phyloP scores from a whole-genome alignment of 2,113 vertebrate genomes.

The Tupaia chinensis region DNA sequence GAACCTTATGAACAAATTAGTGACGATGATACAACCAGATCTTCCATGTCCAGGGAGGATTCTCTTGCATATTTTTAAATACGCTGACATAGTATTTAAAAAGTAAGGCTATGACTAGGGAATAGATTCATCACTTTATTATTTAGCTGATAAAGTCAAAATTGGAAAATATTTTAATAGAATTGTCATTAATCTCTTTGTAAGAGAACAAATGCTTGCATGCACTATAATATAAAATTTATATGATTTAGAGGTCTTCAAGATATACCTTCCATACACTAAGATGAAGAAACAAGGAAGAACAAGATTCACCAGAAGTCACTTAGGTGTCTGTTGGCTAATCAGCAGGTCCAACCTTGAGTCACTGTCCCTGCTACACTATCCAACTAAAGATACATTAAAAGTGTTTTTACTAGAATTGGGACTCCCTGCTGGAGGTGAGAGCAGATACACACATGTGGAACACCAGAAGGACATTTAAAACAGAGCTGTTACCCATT shows the following conservation, averaged over 20 bases:
- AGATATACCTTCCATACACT: neutral
- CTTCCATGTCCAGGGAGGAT: neutral
- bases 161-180: neutral
- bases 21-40: neutral
- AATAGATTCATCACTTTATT: neutral
- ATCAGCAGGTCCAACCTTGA: neutral
- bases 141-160: neutral
- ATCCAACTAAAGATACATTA: neutral
- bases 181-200: neutral
- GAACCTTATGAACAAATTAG: neutral
- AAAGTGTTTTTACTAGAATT: neutral
- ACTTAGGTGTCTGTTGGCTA: neutral
- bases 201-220: neutral
- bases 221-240: neutral
- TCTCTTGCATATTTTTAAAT: neutral
- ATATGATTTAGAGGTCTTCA: neutral
- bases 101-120: neutral
- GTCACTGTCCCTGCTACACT: neutral
- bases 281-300: neutral
- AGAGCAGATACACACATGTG: neutral
- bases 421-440: neutral
- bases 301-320: neutral
- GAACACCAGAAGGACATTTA: neutral
- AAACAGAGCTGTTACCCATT: neutral
- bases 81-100: neutral